Evolutionary conservation across 1,140 invertebrate species (phyloP).

Genomic region (Stratiolaelaps scimitus): DNA sequence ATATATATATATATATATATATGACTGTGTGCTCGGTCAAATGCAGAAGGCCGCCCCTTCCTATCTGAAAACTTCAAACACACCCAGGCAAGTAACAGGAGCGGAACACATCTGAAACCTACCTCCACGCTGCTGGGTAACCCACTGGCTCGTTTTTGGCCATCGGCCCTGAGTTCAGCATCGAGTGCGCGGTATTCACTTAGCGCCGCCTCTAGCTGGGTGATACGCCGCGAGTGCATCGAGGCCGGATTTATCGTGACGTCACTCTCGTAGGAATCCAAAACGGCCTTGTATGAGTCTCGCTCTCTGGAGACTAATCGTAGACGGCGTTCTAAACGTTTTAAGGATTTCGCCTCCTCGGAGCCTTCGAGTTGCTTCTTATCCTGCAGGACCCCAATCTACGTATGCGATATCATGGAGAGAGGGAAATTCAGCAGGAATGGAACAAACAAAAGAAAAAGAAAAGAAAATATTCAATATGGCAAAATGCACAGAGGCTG

Average conservation of each 20-base stretch:
- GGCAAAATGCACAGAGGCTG: too few species aligned
- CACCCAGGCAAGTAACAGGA: too few species aligned
- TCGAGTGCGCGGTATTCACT: background rate
- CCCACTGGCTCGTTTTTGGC: background rate
- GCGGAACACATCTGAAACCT: too few species aligned
- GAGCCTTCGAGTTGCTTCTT: background rate
- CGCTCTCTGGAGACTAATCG: conserved; percentile 7
- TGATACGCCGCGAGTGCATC: background rate
- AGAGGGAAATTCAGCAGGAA: too few species aligned
- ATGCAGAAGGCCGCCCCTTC: too few species aligned
- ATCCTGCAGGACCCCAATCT: background rate
- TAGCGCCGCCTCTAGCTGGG: background rate
- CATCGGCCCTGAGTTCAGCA: background rate
- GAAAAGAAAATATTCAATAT: too few species aligned
- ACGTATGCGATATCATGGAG: too few species aligned
- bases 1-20: too few species aligned
- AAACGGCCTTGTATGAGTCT: conserved; percentile 9
- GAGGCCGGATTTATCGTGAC: conserved; percentile 19
- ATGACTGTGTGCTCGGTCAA: too few species aligned
- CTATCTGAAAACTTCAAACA: too few species aligned
- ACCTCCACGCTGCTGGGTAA: too few species aligned
- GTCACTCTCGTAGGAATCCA: conserved; percentile 18
- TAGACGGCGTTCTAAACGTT: background rate
- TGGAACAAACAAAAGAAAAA: too few species aligned
- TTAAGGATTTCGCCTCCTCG: conserved; percentile 5